These are phyloP conservation scores for Cavia aperea DNA, from an alignment of 2,113 vertebrate genomes.

Conservation along the genomic window DNA sequence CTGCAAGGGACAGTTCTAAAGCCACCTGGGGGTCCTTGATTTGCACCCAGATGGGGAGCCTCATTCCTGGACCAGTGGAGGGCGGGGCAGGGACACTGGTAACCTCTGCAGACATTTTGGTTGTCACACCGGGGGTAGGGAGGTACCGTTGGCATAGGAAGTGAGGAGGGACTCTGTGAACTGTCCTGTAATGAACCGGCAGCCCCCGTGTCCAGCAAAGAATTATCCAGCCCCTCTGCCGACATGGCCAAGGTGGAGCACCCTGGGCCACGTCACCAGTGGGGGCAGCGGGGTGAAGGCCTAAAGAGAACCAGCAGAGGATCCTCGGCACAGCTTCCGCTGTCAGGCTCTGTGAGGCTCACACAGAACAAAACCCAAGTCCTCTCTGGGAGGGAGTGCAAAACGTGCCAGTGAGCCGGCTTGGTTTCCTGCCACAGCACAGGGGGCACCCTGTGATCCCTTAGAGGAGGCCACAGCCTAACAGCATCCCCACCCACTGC, in stretches of 20 bases:
- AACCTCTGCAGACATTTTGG: background rate
- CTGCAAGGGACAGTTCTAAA: background rate
- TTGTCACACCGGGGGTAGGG: background rate
- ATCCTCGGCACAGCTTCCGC: background rate
- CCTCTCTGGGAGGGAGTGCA: background rate
- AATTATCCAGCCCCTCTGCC: background rate
- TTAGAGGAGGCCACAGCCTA: background rate
- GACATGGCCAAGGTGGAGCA: background rate
- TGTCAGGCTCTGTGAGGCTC: accelerated
- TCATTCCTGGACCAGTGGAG: background rate
- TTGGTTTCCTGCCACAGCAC: background rate
- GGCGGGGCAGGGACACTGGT: no score
- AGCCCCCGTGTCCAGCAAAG: background rate
- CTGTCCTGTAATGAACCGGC: accelerated
- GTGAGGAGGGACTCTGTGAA: background rate
- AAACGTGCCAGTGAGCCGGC: background rate
- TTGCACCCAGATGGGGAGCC: background rate
- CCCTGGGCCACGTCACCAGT: background rate
- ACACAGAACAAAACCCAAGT: background rate
- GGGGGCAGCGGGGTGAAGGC: background rate
- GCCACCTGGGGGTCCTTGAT: accelerated
- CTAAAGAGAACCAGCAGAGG: background rate
- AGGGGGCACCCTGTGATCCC: background rate
- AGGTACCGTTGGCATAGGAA: background rate
- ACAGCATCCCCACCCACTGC: background rate